These are phyloP conservation scores for Lypha dubia DNA, from an alignment of 2,888 invertebrate genomes.

Conservation along the genomic window DNA sequence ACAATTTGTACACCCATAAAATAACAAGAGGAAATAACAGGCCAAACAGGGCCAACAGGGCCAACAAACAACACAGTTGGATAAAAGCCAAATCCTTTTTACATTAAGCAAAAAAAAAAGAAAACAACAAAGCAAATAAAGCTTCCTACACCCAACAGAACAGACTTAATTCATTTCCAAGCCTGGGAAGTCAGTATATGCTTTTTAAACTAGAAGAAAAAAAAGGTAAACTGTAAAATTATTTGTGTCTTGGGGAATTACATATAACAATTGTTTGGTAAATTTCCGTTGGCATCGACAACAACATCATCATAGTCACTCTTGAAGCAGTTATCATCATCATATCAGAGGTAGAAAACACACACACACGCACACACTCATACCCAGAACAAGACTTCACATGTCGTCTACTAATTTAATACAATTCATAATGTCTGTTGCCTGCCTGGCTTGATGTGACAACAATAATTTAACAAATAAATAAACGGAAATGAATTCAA, in stretches of 20 bases:
- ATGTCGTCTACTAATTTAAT: constrained; percentile 62
- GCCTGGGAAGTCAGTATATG: background rate
- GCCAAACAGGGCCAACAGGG: constrained; percentile 45
- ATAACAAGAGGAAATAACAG: constrained; percentile 49
- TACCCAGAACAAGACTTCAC: constrained; percentile 35
- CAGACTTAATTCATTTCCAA: constrained; percentile 17
- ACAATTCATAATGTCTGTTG: constrained; percentile 62
- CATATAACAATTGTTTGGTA: constrained; percentile 71
- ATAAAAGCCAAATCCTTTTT: constrained; percentile 46
- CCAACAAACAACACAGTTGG: constrained; percentile 55
- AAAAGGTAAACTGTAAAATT: constrained; percentile 43
- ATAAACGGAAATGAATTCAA: constrained; percentile 74
- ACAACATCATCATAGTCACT: constrained; percentile 39
- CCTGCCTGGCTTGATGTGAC: constrained; percentile 65
- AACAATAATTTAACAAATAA: constrained; percentile 73
- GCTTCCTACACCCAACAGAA: background rate
- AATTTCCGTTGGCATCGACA: constrained; percentile 70
- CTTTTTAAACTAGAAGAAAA: constrained; percentile 14
- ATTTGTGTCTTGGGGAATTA: constrained; percentile 67
- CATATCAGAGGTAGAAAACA: constrained; percentile 20
- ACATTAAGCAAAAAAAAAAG: too few relatives aligned
- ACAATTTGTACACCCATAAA: constrained; percentile 45
- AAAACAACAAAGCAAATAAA: too few relatives aligned
- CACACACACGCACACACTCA: background rate
- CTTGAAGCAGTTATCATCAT: constrained; percentile 50